Base-by-base conservation (phyloP, 1,140 invertebrate genomes). In the Tetraneura akinire region DNA sequence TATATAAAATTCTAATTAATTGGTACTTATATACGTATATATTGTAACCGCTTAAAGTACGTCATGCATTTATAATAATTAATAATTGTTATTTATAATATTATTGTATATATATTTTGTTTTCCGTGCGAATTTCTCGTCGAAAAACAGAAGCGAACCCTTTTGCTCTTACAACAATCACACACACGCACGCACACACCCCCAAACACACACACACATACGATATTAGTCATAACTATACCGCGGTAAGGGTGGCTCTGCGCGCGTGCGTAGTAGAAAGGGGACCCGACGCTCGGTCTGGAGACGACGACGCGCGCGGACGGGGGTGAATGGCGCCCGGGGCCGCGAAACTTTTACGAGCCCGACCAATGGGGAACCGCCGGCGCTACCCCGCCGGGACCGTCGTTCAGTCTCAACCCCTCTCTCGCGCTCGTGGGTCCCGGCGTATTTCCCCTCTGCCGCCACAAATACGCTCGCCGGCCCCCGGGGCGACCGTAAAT, bases 281-380 rank as follows among this genome's bases (percentile, higher is more conserved):
- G 18, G 66, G 45, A 14, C 11, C 1, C 55, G 10, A 29, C 26
- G 51, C 13, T 14, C 55, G 55, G 23, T 29, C 5, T 16, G 23
- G 23, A 37, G 32, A 37, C 8, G 32, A 37, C 3, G 32, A 37
- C 32, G 18, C 47, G 45, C 32, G n/a, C 21, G 18, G 45, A 37
- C 13, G 45, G 68, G 16, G 45, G 68, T 16, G 68, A 71, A 71
- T 71, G 68, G 68, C 9, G 74, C 74, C 74, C 53, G 74, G 37
- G 74, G 74, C 74, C 9, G 53, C 42, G 55, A 78, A 78, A 78
- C 74, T 78, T 78, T 78, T 78, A 60, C 55, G 74, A 62, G 55
- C 37, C 74, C 74, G 74, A 60, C 74, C 74, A 78, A 78, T 78
- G 74, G 74, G 74, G 74, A 78, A 78, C 74, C 55, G 37, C 74